These are phyloP conservation scores for Pseudolycoriella hygida DNA, from an alignment of 2,888 invertebrate species.

Conservation along the genomic window DNA sequence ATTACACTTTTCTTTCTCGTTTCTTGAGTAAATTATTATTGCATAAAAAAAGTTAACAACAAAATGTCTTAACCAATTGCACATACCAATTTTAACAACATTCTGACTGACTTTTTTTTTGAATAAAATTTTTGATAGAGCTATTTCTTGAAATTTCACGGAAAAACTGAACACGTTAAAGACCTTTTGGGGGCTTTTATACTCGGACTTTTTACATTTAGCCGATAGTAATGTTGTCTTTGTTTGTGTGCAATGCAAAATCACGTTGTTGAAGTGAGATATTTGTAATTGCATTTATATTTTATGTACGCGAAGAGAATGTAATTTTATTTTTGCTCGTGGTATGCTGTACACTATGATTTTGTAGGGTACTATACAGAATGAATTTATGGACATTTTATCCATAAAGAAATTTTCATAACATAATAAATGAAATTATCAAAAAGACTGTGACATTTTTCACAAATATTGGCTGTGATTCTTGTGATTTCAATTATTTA, in stretches of 20 bases:
- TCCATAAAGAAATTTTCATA: too few relatives aligned
- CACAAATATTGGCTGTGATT: too few relatives aligned
- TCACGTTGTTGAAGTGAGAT: slow-evolving; percentile 1
- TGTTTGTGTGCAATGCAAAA: background rate
- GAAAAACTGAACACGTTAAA: slow-evolving; percentile 21
- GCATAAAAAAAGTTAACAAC: too few relatives aligned
- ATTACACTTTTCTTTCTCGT: too few relatives aligned
- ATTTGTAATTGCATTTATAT: background rate
- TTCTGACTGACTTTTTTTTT: background rate
- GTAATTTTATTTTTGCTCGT: background rate
- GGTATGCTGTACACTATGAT: background rate
- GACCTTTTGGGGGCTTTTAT: slow-evolving; percentile 22
- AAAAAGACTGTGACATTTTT: too few relatives aligned
- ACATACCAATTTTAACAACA: slow-evolving; percentile 7
- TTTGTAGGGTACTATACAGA: background rate
- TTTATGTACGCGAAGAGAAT: slow-evolving; percentile 2
- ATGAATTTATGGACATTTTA: background rate
- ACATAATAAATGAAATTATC: too few relatives aligned
- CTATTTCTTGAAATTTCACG: slow-evolving; percentile 12
- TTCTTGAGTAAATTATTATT: too few relatives aligned
- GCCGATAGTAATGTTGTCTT: background rate
- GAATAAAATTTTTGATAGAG: background rate
- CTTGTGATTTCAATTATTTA: too few relatives aligned
- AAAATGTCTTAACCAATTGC: background rate
- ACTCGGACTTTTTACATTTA: slow-evolving; percentile 13